phyloP scores from a whole-genome alignment of 2,113 vertebrate genomes.

The Antechinus flavipes region DNA sequence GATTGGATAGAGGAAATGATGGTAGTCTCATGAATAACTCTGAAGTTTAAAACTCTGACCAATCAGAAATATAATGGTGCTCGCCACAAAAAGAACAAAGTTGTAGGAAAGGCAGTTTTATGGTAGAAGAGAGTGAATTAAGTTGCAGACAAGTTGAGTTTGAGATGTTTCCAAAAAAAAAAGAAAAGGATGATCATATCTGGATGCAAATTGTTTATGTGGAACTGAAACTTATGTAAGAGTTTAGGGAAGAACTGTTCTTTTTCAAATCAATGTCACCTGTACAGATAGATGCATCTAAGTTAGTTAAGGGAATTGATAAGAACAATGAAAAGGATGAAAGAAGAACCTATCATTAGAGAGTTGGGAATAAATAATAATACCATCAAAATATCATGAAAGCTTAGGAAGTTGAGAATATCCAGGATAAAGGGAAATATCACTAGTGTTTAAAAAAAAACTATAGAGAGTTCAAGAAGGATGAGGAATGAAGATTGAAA shows the following conservation, averaged over 20 bases:
- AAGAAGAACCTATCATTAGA: neutral
- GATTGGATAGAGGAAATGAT: neutral
- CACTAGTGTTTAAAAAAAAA: neutral
- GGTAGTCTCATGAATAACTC: neutral
- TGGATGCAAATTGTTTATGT: neutral
- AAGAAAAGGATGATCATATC: neutral
- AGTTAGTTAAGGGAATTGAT: neutral
- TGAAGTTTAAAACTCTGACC: neutral
- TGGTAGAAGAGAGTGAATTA: neutral
- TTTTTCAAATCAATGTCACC: neutral
- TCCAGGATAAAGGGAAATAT: neutral
- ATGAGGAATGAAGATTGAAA: neutral
- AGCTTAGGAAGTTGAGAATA: neutral
- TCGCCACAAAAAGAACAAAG: neutral
- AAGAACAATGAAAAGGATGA: neutral
- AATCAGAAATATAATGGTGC: neutral
- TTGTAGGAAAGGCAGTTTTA: neutral
- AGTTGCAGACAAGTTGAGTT: neutral
- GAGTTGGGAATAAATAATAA: neutral
- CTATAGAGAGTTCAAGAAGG: neutral
- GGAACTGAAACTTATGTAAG: neutral
- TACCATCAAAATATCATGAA: neutral
- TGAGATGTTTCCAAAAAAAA: neutral
- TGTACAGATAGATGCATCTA: neutral
- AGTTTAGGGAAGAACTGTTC: neutral